A percentile compares a stretch with the other conserved stretches of the same genome.
Conservation (phyloP, 2,888 invertebrate genomes). For the Ophioninae sp. region DNA sequence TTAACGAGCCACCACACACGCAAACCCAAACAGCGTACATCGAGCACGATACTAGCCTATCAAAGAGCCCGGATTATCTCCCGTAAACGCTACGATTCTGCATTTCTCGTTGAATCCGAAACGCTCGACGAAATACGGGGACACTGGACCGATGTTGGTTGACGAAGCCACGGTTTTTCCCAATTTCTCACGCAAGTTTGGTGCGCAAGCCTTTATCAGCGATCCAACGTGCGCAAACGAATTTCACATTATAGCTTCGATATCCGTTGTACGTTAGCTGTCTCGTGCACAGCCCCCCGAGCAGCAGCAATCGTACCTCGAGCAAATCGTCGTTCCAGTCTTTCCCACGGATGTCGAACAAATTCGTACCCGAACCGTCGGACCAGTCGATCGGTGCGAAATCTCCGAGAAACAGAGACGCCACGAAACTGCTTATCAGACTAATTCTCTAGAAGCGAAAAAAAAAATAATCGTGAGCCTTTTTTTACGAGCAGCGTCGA, state of each 20-base stretch:
- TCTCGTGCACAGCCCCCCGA: too few species aligned
- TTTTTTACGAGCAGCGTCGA: not conserved
- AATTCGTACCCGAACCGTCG: conserved; percentile 98
- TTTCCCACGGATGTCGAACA: conserved; percentile 90
- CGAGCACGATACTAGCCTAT: conserved; percentile 83
- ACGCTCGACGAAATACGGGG: conserved; percentile 91
- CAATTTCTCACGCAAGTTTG: conserved; percentile 88
- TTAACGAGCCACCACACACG: too few species aligned
- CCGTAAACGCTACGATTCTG: conserved; percentile 93
- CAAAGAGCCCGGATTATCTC: conserved; percentile 95
- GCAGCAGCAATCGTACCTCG: conserved; percentile 82
- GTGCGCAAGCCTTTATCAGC: conserved; percentile 86
- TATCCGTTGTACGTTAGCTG: too few species aligned
- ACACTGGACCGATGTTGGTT: conserved; percentile 87
- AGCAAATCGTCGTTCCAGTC: conserved; percentile 90
- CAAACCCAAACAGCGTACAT: not conserved
- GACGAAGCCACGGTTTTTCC: conserved; percentile 88
- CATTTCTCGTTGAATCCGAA: conserved; percentile 93
- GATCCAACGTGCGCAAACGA: too few species aligned
- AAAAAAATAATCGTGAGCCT: not conserved
- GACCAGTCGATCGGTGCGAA: conserved; percentile 95
- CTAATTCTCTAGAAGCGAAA: conserved; percentile 87
- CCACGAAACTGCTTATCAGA: conserved; percentile 95
- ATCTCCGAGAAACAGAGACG: conserved; percentile 92
- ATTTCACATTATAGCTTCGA: too few species aligned